These are phyloP conservation scores for Rhingia rostrata DNA, from an alignment of 2,888 invertebrate genomes.

Conservation along the genomic window DNA sequence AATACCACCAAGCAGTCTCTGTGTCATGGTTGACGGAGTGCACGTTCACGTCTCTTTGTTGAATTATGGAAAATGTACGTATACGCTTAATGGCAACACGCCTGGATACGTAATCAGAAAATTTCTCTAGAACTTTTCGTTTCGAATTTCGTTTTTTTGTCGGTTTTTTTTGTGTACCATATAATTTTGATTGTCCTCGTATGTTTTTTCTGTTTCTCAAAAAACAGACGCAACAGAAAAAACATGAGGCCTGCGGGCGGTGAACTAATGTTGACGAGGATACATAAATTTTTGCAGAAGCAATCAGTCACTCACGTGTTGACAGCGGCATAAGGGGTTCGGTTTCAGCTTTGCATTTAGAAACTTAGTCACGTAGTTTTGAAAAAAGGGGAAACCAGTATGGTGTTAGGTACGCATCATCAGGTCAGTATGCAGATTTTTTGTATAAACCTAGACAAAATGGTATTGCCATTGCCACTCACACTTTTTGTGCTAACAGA, in stretches of 20 bases:
- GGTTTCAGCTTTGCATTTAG: neutral
- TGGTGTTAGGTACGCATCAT: neutral
- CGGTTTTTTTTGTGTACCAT: neutral
- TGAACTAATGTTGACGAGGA: conserved; percentile 13
- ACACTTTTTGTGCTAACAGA: neutral
- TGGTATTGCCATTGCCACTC: no score
- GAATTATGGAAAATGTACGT: conserved; percentile 2
- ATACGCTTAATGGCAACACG: conserved; percentile 1
- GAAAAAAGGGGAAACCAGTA: neutral
- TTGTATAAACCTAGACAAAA: neutral
- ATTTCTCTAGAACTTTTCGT: conserved; percentile 5
- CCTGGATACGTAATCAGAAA: conserved; percentile 11
- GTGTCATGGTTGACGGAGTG: conserved; percentile 6
- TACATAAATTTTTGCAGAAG: conserved; percentile 14
- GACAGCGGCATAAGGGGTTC: conserved; percentile 2
- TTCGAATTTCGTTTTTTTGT: conserved; percentile 1
- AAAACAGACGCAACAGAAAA: neutral
- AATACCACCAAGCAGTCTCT: neutral
- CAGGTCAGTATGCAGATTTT: conserved; percentile 11
- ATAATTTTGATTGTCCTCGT: conserved; percentile 2
- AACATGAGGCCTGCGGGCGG: conserved; percentile 4
- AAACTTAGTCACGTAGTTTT: neutral
- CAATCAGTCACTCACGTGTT: conserved; percentile 14
- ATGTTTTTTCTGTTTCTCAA: neutral
- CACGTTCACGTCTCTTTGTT: conserved; percentile 9